Evolutionary conservation across 2,888 invertebrate genomes (phyloP).

Genomic region (Euzophera pinguis): DNA sequence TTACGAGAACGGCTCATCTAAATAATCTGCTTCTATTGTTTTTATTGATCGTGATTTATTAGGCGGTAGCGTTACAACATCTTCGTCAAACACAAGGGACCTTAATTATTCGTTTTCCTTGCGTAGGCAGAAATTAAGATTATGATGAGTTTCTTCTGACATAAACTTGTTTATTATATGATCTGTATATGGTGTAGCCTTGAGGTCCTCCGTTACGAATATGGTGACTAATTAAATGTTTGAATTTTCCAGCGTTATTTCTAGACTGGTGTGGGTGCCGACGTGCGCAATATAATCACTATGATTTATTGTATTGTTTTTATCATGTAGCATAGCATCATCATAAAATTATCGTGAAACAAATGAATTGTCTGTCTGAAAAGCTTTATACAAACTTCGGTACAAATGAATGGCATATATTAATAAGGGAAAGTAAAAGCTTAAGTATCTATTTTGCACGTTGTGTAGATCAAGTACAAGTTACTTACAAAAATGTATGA

Average conservation of each 20-base stretch:
- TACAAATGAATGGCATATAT: background rate
- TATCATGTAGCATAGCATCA: conserved; percentile 23
- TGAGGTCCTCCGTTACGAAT: conserved; percentile 63
- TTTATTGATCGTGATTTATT: conserved; percentile 20
- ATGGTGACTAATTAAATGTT: conserved; percentile 71
- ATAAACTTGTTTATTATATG: conserved; percentile 69
- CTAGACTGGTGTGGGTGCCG: conserved; percentile 55
- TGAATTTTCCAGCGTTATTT: conserved; percentile 68
- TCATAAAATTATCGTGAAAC: conserved; percentile 19
- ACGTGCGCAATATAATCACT: conserved; percentile 41
- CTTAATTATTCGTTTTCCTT: conserved; percentile 44
- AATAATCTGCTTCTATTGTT: conserved; percentile 15
- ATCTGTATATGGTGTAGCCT: conserved; percentile 67
- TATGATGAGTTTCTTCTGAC: conserved; percentile 70
- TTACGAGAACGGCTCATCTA: background rate
- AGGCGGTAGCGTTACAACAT: conserved; percentile 25
- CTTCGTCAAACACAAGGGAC: conserved; percentile 25
- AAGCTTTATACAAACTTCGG: background rate
- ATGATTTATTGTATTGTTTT: conserved; percentile 42
- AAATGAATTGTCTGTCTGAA: background rate
- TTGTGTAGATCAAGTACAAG: conserved; percentile 26
- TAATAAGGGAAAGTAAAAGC: conserved; percentile 24
- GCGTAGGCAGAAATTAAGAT: conserved; percentile 67
- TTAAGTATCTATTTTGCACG: conserved; percentile 15
- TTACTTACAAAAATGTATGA: no score